Conservation (phyloP, 64 coral and sea anemone genomes). For the Orbicella faveolata region DNA sequence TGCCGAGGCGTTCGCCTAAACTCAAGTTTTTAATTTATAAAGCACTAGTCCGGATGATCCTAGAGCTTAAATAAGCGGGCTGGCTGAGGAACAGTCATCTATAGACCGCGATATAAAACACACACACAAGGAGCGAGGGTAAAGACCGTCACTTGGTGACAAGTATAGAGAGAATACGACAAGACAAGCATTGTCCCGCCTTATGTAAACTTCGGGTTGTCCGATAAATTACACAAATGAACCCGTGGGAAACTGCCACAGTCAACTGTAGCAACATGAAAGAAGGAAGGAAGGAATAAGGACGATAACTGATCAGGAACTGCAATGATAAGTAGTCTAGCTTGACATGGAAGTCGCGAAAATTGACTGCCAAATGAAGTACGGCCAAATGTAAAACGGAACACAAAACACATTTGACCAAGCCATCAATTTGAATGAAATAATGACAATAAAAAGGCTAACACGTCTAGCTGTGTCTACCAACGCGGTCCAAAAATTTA, state of each 20-base stretch:
- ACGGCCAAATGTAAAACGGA: neutral
- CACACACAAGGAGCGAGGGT: neutral
- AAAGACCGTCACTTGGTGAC: neutral
- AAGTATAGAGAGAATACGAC: neutral
- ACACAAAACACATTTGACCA: neutral
- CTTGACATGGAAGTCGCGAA: neutral
- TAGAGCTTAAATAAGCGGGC: neutral
- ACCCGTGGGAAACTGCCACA: slow-evolving; percentile 8
- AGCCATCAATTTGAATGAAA: neutral
- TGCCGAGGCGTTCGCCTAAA: neutral
- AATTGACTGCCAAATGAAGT: neutral
- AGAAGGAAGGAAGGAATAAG: slow-evolving; percentile 3
- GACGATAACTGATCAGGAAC: neutral
- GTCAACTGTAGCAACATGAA: neutral
- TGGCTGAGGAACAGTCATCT: neutral
- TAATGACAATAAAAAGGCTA: neutral
- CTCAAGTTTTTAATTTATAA: neutral
- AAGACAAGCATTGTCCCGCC: neutral
- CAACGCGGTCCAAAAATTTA: slow-evolving; percentile 38
- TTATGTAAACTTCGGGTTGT: neutral
- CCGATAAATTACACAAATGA: neutral
- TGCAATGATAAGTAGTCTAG: no score
- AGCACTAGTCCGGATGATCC: neutral
- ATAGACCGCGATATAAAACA: no score
- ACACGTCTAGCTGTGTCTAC: slow-evolving; percentile 35